Base-by-base conservation (phyloP, 2,888 invertebrate species). In the Drosophila mayaguana region DNA sequence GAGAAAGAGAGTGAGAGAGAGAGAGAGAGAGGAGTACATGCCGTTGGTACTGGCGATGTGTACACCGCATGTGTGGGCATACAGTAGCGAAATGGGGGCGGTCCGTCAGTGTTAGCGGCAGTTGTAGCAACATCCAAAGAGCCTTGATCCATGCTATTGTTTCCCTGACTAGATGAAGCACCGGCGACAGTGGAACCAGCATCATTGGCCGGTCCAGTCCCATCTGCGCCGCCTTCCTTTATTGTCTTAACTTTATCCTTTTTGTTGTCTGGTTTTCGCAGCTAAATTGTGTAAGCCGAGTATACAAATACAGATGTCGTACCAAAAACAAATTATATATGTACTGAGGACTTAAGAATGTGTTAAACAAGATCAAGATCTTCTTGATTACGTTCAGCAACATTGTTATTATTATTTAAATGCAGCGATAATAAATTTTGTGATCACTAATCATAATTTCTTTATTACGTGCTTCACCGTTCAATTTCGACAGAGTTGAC, bases 51-150 rank as follows among this genome's bases (percentile, higher is more conserved):
- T 92, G 94, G 94, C 93, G 94, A 93, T 92, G 94, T 94, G 93
- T 94, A 94, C 92, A 94, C 94, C 88, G 94, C 94, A 94, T 94
- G 94, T 92, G 94, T 94, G 91, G 94, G 94, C 94, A 94, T 94
- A 93, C 94, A 94, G 93, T 94, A 94, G 92, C 94, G 94, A 92
- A 93, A 94, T 72, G 91, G 87, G 78, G 92, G 92, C 80, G 93
- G 93, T 71, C 80, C 84, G 56, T 73, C 74, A 59, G 54, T 66
- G 28, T 70, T 64, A 42, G 67, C 68, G 32, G 59, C 76, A 60
- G 92, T 73, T 59, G 92, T 90, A 62, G 60, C 67, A 43, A 18
- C 43, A 59, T 70, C 70, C 63, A 71, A 56, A 45, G 62, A 34
- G 55, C 65, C 53, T 55, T 53, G 55, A 32, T 72, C 42, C 59